Base-by-base conservation (phyloP, 2,888 invertebrate species). In the Diarsia dahlii region DNA sequence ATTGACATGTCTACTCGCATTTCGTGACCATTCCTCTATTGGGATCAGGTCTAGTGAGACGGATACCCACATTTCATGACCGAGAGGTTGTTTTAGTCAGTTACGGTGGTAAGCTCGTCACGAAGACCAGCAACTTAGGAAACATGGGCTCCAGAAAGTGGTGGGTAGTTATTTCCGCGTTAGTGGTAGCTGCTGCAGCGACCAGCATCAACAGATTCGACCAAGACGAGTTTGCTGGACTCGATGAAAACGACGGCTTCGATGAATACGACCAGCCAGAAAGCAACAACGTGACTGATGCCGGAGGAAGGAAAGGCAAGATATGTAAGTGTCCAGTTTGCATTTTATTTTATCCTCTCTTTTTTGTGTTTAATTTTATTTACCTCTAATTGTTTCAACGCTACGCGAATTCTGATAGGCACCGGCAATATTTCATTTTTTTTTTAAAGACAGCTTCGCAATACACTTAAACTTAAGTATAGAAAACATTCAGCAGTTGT, bases 261-360 rank as follows among this genome's bases (percentile, higher is more conserved):
- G 88, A 90, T 18, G 89, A 90, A 60, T 89, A 92, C 3, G 84
- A 80, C 5, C 46, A 78, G 15, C 66, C 18, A 34, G 72, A 75
- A 18, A 66, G 13, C 54, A 60, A 68, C 9, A 77, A 82, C 46
- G 13, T 71, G 6, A 84, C 70, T n/a, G 82, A 84, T 45, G 56
- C 89, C n/a, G 87, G 82, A 23, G 91, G 89, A 2, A 92, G 95
- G 71, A 78, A 93, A 84, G 96, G 96, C 34, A 95, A 92, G 88
- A 78, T 96, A 80, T 88, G 96, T 96, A 86, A 95, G 96, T 93
- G 15, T 71, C 28, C 15, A 20, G 8, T 60, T 39, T 34, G n/a
- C 10, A 18, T 67, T 50, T 66, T 62, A n/a, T 64, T 48, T 39
- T 28, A 39, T 12, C 9, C 18, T 3, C 58, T 60, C 28, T 58